phyloP scores from a whole-genome alignment of 1,140 invertebrate genomes.

The Zaprionus davidi region DNA sequence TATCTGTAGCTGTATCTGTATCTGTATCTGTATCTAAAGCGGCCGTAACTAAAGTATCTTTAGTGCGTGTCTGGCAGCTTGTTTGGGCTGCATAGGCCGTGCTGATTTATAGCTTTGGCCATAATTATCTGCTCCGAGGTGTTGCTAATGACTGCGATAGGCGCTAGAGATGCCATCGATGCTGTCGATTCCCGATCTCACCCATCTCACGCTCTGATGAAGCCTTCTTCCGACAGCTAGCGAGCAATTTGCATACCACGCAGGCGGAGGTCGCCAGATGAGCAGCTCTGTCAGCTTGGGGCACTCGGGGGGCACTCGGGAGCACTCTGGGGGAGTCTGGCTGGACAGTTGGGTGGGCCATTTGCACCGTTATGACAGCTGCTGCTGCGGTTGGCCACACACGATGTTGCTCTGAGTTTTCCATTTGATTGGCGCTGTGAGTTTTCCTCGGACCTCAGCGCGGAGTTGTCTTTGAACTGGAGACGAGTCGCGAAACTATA shows the following conservation, averaged over 20 bases:
- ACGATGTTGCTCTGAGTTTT: constrained; percentile 43
- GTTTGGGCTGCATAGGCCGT: constrained; percentile 22
- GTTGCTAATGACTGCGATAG: constrained; percentile 59
- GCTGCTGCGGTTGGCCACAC: constrained; percentile 60
- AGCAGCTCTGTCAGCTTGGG: neutral
- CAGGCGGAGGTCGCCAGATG: constrained; percentile 9
- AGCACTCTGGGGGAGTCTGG: neutral
- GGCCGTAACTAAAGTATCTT: constrained; percentile 14
- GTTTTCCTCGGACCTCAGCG: constrained; percentile 30
- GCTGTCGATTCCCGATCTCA: neutral
- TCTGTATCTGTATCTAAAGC: neutral
- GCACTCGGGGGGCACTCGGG: neutral
- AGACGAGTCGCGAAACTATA: constrained; percentile 58
- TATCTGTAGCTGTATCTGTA: neutral
- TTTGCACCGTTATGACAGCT: constrained; percentile 56
- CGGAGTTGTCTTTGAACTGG: constrained; percentile 1
- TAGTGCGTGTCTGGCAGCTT: constrained; percentile 25
- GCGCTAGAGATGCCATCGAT: constrained; percentile 2
- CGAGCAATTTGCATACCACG: constrained; percentile 54
- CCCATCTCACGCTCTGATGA: constrained; percentile 23
- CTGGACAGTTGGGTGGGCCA: neutral
- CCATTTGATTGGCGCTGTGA: constrained; percentile 58
- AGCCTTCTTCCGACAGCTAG: constrained; percentile 53
- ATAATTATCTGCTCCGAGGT: constrained; percentile 63
- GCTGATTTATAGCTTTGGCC: constrained; percentile 55